phyloP scores from a whole-genome alignment of 2,113 vertebrate genomes.

The Hiodon alosoides region DNA sequence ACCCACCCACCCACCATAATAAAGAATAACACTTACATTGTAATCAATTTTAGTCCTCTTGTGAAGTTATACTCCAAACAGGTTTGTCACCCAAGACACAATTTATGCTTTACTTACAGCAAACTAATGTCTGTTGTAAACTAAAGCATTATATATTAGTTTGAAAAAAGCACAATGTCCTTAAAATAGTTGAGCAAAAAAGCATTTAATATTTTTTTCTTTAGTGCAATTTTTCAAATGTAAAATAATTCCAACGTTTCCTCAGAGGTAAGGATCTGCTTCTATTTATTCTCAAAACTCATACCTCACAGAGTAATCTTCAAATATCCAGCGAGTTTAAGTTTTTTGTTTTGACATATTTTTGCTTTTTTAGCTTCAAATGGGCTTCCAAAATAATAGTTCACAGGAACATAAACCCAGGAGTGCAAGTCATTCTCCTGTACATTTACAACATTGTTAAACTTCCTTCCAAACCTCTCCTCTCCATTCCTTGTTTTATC shows the following conservation, averaged over 20 bases:
- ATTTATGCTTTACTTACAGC: constrained; percentile 64
- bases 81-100: constrained; percentile 53
- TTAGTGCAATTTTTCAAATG: constrained; percentile 74
- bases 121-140: constrained; percentile 67
- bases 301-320: constrained; percentile 56
- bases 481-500: constrained; percentile 35
- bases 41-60: constrained; percentile 67
- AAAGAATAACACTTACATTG: constrained; percentile 64
- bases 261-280: constrained; percentile 57
- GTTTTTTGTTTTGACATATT: constrained; percentile 32
- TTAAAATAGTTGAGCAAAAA: constrained; percentile 54
- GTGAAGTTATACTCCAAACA: constrained; percentile 66
- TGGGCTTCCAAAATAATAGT: constrained; percentile 54
- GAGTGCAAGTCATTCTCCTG: constrained; percentile 45
- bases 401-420: constrained; percentile 71
- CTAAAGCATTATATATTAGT: constrained; percentile 67
- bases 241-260: constrained; percentile 68
- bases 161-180: constrained; percentile 49
- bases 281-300: constrained; percentile 44
- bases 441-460: constrained; percentile 25
- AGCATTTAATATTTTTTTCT: constrained; percentile 68
- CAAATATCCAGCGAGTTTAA: constrained; percentile 54
- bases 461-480: constrained; percentile 49
- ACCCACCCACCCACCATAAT: constrained; percentile 27
- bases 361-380: constrained; percentile 58